These are phyloP conservation scores for Anhinga anhinga DNA, from an alignment of 2,113 vertebrate species.

Conservation along the genomic window DNA sequence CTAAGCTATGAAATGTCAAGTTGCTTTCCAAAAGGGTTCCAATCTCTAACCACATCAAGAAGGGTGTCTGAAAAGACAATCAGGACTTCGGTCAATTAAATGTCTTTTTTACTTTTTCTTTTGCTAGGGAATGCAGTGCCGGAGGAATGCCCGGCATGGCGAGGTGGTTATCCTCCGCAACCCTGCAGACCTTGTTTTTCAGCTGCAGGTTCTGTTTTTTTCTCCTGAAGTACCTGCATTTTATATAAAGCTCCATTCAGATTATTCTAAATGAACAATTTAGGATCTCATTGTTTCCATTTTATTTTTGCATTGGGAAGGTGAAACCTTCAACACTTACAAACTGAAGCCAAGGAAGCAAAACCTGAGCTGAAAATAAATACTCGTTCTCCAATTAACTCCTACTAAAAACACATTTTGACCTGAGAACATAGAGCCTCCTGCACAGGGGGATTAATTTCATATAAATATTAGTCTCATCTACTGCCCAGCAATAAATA, in stretches of 20 bases:
- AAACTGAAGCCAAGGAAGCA: not conserved
- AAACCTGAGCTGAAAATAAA: constrained; percentile 41
- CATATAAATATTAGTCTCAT: not conserved
- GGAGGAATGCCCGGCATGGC: constrained; percentile 43
- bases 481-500: not conserved
- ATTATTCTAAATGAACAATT: not conserved
- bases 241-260: constrained; percentile 43
- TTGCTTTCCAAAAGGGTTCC: constrained; percentile 71
- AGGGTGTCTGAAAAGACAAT: constrained; percentile 75
- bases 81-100: constrained; percentile 67
- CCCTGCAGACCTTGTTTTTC: constrained; percentile 46
- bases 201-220: constrained; percentile 1
- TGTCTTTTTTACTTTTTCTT: not conserved
- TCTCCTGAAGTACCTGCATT: constrained; percentile 4
- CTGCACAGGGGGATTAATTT: not conserved
- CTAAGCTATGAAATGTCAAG: constrained; percentile 75
- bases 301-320: constrained; percentile 25
- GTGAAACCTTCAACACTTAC: not conserved
- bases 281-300: not conserved
- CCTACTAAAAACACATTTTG: not conserved
- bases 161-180: not conserved
- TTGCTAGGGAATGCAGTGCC: constrained; percentile 11
- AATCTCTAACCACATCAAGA: constrained; percentile 78
- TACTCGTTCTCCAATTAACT: not conserved
- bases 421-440: not conserved